A percentile compares a stretch with the other conserved stretches of the same genome.
Evolutionary conservation across 2,888 invertebrate species (phyloP).

Genomic region (Microdon myrmicae): DNA sequence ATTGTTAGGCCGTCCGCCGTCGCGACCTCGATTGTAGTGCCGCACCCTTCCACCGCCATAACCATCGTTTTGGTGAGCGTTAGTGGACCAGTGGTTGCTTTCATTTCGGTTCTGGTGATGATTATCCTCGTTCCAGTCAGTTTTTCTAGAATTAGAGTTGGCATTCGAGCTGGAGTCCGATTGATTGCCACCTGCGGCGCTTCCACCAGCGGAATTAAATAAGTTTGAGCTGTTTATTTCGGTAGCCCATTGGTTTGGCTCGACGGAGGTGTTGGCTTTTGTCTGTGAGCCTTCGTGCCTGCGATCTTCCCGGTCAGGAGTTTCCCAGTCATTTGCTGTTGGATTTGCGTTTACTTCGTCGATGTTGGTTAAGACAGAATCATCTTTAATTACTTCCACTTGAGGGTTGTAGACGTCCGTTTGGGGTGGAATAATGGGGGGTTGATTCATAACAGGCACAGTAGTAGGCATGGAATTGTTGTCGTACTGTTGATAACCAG

Average conservation of each 20-base stretch:
- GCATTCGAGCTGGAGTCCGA: constrained; percentile 54
- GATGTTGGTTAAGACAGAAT: constrained; percentile 10
- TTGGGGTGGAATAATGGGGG: constrained; percentile 19
- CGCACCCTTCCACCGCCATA: constrained; percentile 49
- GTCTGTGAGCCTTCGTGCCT: constrained; percentile 33
- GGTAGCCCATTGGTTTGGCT: constrained; percentile 62
- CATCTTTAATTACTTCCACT: constrained; percentile 33
- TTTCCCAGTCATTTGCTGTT: constrained; percentile 26
- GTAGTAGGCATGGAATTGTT: constrained; percentile 16
- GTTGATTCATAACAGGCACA: constrained; percentile 29
- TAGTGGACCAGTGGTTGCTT: constrained; percentile 55
- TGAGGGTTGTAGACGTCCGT: constrained; percentile 29
- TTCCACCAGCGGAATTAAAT: constrained; percentile 53
- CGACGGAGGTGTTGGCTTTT: constrained; percentile 17
- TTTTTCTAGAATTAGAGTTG: constrained; percentile 56
- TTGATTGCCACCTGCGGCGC: constrained; percentile 48
- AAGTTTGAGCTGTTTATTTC: constrained; percentile 60
- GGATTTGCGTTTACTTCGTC: constrained; percentile 35
- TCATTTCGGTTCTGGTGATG: constrained; percentile 36
- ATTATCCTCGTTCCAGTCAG: constrained; percentile 40
- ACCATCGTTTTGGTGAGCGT: constrained; percentile 40
- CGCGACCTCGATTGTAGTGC: constrained; percentile 55
- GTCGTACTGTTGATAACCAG: constrained; percentile 37
- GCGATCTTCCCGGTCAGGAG: constrained; percentile 30
- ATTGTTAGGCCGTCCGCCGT: constrained; percentile 56